Base-by-base conservation (phyloP, 2,113 vertebrate species). In the Melanotaenia duboulayi region DNA sequence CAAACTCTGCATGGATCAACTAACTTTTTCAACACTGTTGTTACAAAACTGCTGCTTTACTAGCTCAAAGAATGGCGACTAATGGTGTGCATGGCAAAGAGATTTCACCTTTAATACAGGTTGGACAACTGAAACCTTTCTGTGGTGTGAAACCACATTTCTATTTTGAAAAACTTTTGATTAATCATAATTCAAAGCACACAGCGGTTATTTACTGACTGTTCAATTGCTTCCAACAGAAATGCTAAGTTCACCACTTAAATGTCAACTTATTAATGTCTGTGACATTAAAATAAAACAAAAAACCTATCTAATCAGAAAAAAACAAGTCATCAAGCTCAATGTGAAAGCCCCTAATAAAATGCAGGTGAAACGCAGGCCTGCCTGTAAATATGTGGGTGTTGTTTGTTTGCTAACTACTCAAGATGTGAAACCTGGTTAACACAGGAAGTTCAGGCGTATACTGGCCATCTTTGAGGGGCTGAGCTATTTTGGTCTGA, bases 391-490 rank as follows among this genome's bases (percentile, higher is more conserved):
- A 75, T 19, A 25, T 62, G 82, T 79, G 58, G 65, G 80, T 20
- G 85, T 72, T 2, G 8, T 52, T 37, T 20, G 32, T 22, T 49
- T 2, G 19, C 35, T 25, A 28, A 61, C 50, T 44, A 9, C 13
- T 55, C 22, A 69, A 81, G 22, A 71, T 86, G 84, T 71, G 69
- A 89, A 90, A 75, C 24, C 4, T 4, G 74, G 17, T 67, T 65
- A 66, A 71, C 76, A 82, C 85, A 82, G 77, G 77, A 89, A 87
- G 78, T 49, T 58, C 54, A 48, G 40, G 35, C 49, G 4, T 25
- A 2, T 25, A 2, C 2, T 82, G 75, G 62, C 83, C 83, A 74
- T 28, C 28, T 73, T 57, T 22, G 49, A 82, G 66, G 8, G 8
- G 22, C 0, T 7, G 1, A 20, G 23, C 19, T 51, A 75, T 60